Evolutionary conservation across 2,888 invertebrate species (phyloP), one percentile per base, ranked within the genome.

Genomic region (Rapana venosa): DNA sequence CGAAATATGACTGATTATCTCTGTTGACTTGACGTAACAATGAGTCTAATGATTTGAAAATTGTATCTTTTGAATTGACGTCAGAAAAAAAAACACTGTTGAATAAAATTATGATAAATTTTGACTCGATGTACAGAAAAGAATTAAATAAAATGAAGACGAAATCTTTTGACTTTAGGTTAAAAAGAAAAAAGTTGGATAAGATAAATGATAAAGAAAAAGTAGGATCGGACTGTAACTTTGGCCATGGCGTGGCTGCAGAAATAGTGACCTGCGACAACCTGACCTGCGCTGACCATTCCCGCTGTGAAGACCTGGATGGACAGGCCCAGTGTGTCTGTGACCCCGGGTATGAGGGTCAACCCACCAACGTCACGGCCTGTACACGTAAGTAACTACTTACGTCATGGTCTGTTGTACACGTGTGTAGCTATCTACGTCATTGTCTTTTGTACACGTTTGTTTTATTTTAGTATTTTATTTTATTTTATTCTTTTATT

Each of bases 281-380:
- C 85, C 32, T 92, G 83, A 92, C 92, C 22, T 95, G 94, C 91
- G 91, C 92, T 1, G 91, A 93, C 83, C 93, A 94, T 86, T 93
- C 94, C 0, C 89, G 91, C 26, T 95, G 95, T 92, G 79, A 88
- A 17, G 91, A 92, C n/a, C 87, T 93, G 15, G 90, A 91, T 36
- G 92, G 92, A 5, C 91, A 92, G 58, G 90, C 93, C 20, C 87
- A 90, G 47, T 94, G 95, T 91, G 90, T 93, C 56, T 95, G 95
- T 92, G 91, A 93, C 22, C 89, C 91, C 70, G 94, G 94, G 13
- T 95, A 93, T 90, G 90, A 92, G 36, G 90, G 92, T 26, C 74
- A 90, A 26, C 36, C 89, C 30, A n/a, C 30, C 30, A 83, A 66
- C 81, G 36, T 30, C 83, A 88, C 83, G n/a, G 85, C 81, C 30